phyloP scores from a whole-genome alignment of 2,113 vertebrate genomes.

The Bubo scandiacus region DNA sequence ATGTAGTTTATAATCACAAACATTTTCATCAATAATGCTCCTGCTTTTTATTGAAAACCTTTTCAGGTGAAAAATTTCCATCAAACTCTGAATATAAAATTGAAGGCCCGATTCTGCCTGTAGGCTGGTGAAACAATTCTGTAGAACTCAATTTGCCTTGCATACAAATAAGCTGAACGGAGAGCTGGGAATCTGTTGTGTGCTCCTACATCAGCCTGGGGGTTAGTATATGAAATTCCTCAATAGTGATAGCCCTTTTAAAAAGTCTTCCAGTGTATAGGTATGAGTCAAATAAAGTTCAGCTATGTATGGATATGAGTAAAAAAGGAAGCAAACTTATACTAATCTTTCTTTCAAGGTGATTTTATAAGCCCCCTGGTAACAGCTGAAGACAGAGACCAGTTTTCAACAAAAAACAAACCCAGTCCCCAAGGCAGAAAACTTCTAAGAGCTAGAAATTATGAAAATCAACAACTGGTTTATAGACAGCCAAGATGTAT shows the following conservation, averaged over 20 bases:
- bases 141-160: not conserved
- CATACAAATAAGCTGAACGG: not conserved
- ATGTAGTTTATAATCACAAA: not conserved
- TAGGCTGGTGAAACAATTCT: not conserved
- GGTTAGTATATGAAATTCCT: not conserved
- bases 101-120: not conserved
- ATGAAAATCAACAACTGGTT: not conserved
- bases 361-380: fast-evolving
- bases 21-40: not conserved
- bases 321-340: not conserved
- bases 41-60: not conserved
- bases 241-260: not conserved
- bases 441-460: not conserved
- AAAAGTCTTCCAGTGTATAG: not conserved
- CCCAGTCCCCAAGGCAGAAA: not conserved
- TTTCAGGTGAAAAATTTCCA: not conserved
- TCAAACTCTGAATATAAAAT: not conserved
- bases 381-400: not conserved
- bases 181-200: not conserved
- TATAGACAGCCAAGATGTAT: not conserved
- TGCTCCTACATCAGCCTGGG: not conserved
- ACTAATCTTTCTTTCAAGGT: not conserved
- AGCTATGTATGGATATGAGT: not conserved
- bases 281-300: not conserved
- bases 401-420: not conserved